Base-by-base conservation (phyloP, 2,888 invertebrate genomes). In the Drosophila demipolita region DNA sequence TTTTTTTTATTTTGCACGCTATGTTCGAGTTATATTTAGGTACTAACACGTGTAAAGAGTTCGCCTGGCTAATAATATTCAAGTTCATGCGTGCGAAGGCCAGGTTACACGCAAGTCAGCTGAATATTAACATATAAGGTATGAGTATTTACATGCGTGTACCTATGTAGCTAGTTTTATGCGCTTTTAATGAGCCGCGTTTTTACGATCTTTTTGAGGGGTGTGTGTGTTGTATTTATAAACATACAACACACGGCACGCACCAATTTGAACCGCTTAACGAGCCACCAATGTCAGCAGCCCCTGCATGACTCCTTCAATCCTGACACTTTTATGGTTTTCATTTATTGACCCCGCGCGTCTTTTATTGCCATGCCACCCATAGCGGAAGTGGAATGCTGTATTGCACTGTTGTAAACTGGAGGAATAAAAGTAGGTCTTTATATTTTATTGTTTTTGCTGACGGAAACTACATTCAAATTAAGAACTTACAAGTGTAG, bases 261-360 rank as follows among this genome's bases (percentile, higher is more conserved):
- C 78, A 78, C 76, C 58, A 58, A 54, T 54, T 75, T 75, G 65
- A 59, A 70, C 83, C 72, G 74, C 70, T 88, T 85, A 78, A 85
- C 82, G 85, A 88, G 61, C 71, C 59, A 71, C 66, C 82, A 82
- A 80, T 83, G 83, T 86, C 87, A 80, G 72, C 87, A 80, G 72
- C 65, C 49, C 60, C 71, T 65, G 73, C 66, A 64, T 62, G 73
- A 73, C 65, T 77, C 20, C 59, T 77, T n/a, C 52, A 58, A 45
- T 60, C 69, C 66, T 73, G 71, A 68, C 64, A 68, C 64, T 86
- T 88, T 88, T 78, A 88, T 75, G 73, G 59, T 70, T 62, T 68
- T 33, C 77, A 72, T 80, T 86, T 72, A 78, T 73, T 73, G 68
- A 72, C 71, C 75, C 40, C 17, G 58, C 35, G 36, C 38, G 60